Percentiles rank a stretch among this genome's conserved stretches.
phyloP scores from a whole-genome alignment of 2,888 invertebrate species.

The Automeris io region DNA sequence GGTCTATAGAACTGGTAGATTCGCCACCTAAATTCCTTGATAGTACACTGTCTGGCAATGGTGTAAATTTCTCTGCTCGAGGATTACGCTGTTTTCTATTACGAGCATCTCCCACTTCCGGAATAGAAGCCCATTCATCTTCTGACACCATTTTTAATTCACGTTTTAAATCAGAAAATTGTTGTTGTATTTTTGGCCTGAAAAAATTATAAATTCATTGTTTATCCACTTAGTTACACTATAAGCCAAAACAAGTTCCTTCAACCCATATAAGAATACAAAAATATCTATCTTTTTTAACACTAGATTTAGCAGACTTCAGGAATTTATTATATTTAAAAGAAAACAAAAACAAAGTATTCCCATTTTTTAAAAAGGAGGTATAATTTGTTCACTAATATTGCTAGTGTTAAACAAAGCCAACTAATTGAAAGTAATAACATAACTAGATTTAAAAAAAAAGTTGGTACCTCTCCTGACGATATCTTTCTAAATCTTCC shows the following conservation, averaged over 20 bases:
- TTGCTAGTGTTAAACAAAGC: too few relatives aligned
- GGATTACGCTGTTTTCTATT: conserved; percentile 98
- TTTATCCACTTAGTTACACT: too few relatives aligned
- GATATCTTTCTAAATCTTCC: conserved; percentile 97
- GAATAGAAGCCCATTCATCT: conserved; percentile 97
- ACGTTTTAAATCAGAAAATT: conserved; percentile 97
- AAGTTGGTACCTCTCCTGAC: conserved; percentile 86
- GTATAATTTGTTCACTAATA: too few relatives aligned
- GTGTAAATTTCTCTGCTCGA: conserved; percentile 96
- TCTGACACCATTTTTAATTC: conserved; percentile 89
- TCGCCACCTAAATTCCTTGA: conserved; percentile 91
- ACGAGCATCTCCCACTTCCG: conserved; percentile 99
- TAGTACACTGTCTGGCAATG: conserved; percentile 96
- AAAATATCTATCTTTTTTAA: too few relatives aligned
- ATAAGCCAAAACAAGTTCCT: too few relatives aligned
- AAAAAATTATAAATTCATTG: conserved; percentile 12
- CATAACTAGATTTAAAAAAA: not conserved
- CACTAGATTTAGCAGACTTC: too few relatives aligned
- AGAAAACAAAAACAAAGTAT: too few relatives aligned
- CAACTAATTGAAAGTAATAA: too few relatives aligned
- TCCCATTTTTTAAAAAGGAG: too few relatives aligned
- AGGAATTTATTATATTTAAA: too few relatives aligned
- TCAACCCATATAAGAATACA: too few relatives aligned
- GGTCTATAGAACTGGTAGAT: conserved; percentile 86
- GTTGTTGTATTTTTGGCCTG: conserved; percentile 98